Percentiles rank a stretch among this genome's conserved stretches.
phyloP scores from a whole-genome alignment of 2,113 vertebrate species.

The Cyphomyrus discorhynchus region DNA sequence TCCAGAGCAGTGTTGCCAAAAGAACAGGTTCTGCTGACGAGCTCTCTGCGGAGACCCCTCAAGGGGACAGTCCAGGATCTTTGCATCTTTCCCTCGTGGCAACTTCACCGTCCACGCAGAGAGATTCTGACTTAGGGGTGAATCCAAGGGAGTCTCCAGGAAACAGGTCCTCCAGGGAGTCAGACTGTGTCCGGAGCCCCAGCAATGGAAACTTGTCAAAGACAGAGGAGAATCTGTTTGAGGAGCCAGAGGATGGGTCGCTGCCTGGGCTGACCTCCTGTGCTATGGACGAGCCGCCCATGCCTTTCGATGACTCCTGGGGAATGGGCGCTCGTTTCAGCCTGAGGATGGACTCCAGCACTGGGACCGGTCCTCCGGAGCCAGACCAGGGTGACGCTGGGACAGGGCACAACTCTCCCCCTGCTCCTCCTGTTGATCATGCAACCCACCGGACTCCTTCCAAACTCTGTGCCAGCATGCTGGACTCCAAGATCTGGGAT shows the following conservation, averaged over 20 bases:
- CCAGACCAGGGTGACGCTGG: neutral
- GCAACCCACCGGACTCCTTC: slow-evolving; percentile 22
- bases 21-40: neutral
- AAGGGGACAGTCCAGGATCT: slow-evolving; percentile 1
- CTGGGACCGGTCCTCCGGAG: slow-evolving; percentile 22
- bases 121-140: neutral
- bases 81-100: slow-evolving; percentile 34
- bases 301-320: slow-evolving; percentile 59
- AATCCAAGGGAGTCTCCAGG: neutral
- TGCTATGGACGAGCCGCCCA: slow-evolving; percentile 53
- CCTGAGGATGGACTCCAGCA: slow-evolving; percentile 53
- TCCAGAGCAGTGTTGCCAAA: neutral
- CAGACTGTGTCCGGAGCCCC: neutral
- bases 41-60: neutral
- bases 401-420: neutral
- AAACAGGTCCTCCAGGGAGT: slow-evolving; percentile 13
- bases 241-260: slow-evolving; percentile 16
- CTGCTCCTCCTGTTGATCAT: neutral
- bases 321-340: slow-evolving; percentile 55
- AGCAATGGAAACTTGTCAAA: neutral
- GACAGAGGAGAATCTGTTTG: neutral
- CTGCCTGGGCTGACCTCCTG: slow-evolving; percentile 48
- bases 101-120: slow-evolving; percentile 16
- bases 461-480: slow-evolving; percentile 46
- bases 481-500: slow-evolving; percentile 71